Evolutionary conservation across 2,113 vertebrate species (phyloP).

Genomic region (Rhinoderma darwinii): DNA sequence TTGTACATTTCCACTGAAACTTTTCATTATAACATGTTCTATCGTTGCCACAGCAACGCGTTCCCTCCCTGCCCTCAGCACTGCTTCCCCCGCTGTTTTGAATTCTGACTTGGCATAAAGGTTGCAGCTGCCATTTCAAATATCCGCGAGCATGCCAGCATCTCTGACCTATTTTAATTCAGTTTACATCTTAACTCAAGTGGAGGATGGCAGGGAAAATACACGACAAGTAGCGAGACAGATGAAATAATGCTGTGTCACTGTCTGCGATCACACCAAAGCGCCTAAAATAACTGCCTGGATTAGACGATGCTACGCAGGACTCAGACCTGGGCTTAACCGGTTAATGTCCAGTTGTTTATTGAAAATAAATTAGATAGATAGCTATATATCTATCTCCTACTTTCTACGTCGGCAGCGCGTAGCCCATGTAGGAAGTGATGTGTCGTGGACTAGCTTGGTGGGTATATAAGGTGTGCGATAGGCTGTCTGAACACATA

Average conservation of each 20-base stretch:
- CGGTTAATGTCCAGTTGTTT: neutral
- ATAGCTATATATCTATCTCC: no score
- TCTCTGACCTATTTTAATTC: conserved; percentile 54
- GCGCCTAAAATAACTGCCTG: neutral
- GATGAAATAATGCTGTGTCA: conserved; percentile 50
- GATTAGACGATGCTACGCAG: neutral
- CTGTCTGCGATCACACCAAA: conserved; percentile 27
- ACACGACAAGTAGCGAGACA: conserved; percentile 22
- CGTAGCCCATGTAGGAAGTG: no score
- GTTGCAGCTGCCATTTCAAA: conserved; percentile 61
- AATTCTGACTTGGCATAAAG: conserved; percentile 58
- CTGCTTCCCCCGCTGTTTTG: conserved; percentile 57
- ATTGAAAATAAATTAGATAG: no score
- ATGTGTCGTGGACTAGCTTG: no score
- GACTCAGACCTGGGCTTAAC: neutral
- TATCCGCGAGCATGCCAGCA: conserved; percentile 46
- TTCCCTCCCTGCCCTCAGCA: conserved; percentile 56
- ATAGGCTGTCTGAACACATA: no score
- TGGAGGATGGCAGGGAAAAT: conserved; percentile 34
- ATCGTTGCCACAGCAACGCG: conserved; percentile 11
- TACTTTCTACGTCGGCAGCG: no score
- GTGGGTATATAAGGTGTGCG: no score
- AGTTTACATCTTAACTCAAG: conserved; percentile 33
- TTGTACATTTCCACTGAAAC: conserved; percentile 55
- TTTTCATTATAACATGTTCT: conserved; percentile 48